phyloP scores from a whole-genome alignment of 2,113 vertebrate species.

The Suricata suricatta region DNA sequence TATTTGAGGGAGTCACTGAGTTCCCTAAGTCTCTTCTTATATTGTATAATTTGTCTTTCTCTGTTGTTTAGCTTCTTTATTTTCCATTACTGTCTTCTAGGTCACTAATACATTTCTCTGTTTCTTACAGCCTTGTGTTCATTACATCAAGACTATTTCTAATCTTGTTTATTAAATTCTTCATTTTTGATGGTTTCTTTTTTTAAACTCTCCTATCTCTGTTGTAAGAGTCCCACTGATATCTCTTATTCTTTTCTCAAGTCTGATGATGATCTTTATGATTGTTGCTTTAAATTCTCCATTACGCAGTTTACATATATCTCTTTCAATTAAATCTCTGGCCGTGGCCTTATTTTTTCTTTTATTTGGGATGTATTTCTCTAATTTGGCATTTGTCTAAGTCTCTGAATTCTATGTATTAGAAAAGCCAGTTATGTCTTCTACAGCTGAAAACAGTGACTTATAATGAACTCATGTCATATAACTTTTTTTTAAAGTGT shows the following conservation, averaged over 20 bases:
- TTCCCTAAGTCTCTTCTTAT: not conserved
- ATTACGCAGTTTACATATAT: not conserved
- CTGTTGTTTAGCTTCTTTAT: not conserved
- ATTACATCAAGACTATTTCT: not conserved
- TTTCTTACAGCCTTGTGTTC: not conserved
- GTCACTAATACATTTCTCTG: not conserved
- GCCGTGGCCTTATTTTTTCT: not conserved
- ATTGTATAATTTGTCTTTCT: not conserved
- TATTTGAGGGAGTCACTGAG: not conserved
- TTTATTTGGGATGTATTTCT: not conserved
- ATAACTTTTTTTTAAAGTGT: not conserved
- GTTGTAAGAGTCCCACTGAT: not conserved
- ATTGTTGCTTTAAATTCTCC: not conserved
- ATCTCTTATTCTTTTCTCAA: not conserved
- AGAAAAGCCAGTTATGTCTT: not conserved
- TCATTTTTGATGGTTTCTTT: not conserved
- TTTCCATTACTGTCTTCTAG: not conserved
- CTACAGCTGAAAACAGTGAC: not conserved
- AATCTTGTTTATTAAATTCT: not conserved
- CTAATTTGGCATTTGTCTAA: not conserved
- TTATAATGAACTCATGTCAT: not conserved
- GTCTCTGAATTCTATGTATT: not conserved
- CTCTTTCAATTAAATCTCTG: not conserved
- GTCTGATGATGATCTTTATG: not conserved
- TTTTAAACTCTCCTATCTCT: not conserved